Evolutionary conservation across 2,113 vertebrate genomes (phyloP), one percentile per base, ranked within the genome.

Genomic region (Silurus asotus): DNA sequence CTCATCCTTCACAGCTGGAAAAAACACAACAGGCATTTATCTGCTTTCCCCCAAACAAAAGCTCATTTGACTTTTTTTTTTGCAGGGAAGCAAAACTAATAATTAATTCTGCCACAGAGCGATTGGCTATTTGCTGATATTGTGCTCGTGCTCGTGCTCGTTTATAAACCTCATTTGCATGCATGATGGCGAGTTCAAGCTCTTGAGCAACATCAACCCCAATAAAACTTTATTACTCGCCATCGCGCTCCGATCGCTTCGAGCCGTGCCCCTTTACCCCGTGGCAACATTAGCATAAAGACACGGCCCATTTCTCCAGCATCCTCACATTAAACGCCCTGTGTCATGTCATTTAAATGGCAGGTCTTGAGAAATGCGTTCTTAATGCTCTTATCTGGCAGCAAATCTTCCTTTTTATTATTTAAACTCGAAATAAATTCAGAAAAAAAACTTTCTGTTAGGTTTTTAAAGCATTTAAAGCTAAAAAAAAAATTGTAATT

Each of bases 241-340:
- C 78, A 37, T 23, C 59, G 56, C 8, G 64, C 67, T 75, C 15
- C 4, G 58, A 83, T 85, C 37, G 72, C 81, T 88, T 58, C 69
- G 37, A 20, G 48, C 74, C 85, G 85, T 86, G 64, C 58, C 76
- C 77, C 58, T 56, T 87, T 70, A 62, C 56, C 89, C 89, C 55
- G 45, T 85, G 81, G 85, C 81, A 70, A 70, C 51, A 82, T 87
- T 55, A 61, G 81, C 28, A 76, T 85, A 82, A 87, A 84, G 82
- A 28, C 58, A 67, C 28, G 83, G 84, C 62, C 65, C 85, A 84
- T 87, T 88, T 79, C 85, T 86, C 83, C 75, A 13, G 82, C 70
- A 13, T 82, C 70, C 55, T 77, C 37, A 0, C 70, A 83, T 81
- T 88, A 86, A 84, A 78, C 81, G 55, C 70, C 67, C 74, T 81